Conservation (phyloP, 2,888 invertebrate genomes). For the Lithophane socia region DNA sequence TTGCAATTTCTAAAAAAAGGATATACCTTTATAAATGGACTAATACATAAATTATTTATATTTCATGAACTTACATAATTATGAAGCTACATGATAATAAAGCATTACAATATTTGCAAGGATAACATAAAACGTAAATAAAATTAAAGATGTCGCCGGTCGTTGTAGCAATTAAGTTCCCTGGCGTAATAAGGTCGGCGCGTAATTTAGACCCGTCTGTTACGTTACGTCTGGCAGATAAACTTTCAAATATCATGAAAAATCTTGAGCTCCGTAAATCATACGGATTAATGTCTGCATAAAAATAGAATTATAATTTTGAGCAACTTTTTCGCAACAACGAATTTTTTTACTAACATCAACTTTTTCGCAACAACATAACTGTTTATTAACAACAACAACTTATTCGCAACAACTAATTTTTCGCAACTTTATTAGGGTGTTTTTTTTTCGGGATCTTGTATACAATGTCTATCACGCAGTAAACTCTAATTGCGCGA, state of each 20-base stretch:
- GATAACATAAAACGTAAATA: conserved; percentile 58
- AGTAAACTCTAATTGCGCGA: no score
- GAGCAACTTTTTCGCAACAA: no score
- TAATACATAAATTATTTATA: background rate
- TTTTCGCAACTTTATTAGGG: background rate
- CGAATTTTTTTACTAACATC: no score
- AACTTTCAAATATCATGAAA: conserved; percentile 49
- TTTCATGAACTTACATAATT: conserved; percentile 5
- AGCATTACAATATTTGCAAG: conserved; percentile 52
- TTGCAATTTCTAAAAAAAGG: no score
- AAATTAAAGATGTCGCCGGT: conserved; percentile 65
- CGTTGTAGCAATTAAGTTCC: conserved; percentile 60
- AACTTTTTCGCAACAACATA: no score
- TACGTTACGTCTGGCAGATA: conserved; percentile 22
- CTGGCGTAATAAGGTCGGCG: conserved; percentile 57
- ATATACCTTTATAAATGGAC: no score
- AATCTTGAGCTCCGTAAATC: conserved; percentile 21
- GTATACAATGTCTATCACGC: no score
- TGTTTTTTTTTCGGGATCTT: no score
- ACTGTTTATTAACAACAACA: no score
- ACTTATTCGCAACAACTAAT: background rate
- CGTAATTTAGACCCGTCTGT: conserved; percentile 52
- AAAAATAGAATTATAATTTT: background rate
- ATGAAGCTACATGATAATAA: conserved; percentile 37
- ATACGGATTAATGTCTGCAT: background rate